A percentile compares a stretch with the other conserved stretches of the same genome.
phyloP scores from a whole-genome alignment of 2,113 vertebrate species.

The Carollia perspicillata region DNA sequence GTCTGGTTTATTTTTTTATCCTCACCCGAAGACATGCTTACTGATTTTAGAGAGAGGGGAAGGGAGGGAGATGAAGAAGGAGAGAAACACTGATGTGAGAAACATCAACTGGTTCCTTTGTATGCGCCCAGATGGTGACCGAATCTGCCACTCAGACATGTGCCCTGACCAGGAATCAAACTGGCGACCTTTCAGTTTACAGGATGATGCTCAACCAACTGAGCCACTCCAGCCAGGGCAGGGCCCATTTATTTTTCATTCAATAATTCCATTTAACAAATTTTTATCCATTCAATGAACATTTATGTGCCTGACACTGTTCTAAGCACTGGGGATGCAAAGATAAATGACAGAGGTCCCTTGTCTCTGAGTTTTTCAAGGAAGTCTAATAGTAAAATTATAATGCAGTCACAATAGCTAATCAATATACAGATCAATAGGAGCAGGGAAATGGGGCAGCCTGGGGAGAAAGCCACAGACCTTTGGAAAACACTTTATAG shows the following conservation, averaged over 20 bases:
- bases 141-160: too few relatives aligned
- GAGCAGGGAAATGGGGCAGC: not conserved
- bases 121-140: too few relatives aligned
- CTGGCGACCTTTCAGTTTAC: too few relatives aligned
- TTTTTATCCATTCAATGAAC: not conserved
- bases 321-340: not conserved
- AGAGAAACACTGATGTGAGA: too few relatives aligned
- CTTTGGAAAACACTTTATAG: not conserved
- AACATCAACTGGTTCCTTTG: too few relatives aligned
- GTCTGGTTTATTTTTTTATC: not conserved
- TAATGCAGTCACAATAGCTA: not conserved
- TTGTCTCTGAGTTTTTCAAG: not conserved
- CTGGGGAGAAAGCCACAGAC: not conserved
- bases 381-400: not conserved
- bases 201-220: too few relatives aligned
- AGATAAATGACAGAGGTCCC: not conserved
- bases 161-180: too few relatives aligned
- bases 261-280: not conserved
- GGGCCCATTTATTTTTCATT: not conserved
- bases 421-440: not conserved
- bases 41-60: too few relatives aligned
- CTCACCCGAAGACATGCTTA: too few relatives aligned
- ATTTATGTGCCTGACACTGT: not conserved
- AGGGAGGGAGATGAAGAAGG: too few relatives aligned
- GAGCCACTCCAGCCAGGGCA: not conserved